Evolutionary conservation across 2,888 invertebrate species (phyloP).

Genomic region (Oxycera nigricornis): DNA sequence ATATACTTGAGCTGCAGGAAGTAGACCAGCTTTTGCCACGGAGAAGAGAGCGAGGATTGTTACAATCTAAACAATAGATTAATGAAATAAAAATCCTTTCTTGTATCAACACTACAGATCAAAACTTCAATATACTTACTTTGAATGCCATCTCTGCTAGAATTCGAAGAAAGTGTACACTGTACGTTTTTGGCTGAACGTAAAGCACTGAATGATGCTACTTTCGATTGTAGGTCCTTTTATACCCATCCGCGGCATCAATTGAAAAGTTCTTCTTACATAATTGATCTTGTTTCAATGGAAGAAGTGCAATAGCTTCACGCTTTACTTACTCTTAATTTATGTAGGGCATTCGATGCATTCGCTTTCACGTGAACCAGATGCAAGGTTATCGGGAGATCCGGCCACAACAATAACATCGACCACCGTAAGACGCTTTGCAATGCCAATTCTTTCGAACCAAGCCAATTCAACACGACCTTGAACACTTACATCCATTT

Average conservation of each 20-base stretch:
- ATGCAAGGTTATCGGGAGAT: constrained; percentile 18
- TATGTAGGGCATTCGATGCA: neutral
- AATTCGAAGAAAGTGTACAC: neutral
- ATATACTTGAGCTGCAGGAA: constrained; percentile 45
- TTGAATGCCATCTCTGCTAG: constrained; percentile 23
- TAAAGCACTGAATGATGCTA: constrained; percentile 23
- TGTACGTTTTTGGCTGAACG: constrained; percentile 1
- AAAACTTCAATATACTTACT: no score
- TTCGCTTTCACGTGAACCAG: constrained; percentile 2
- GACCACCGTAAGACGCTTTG: constrained; percentile 1
- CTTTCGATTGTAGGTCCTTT: neutral
- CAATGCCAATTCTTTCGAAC: constrained; percentile 31
- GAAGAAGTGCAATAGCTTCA: neutral
- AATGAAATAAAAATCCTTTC: neutral
- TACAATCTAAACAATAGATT: constrained; percentile 50
- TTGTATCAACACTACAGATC: neutral
- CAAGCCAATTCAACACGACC: neutral
- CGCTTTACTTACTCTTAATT: neutral
- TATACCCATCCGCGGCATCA: constrained; percentile 5
- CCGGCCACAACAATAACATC: neutral
- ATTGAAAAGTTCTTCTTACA: neutral
- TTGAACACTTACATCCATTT: neutral
- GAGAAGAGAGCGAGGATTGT: constrained; percentile 53
- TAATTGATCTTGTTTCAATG: neutral
- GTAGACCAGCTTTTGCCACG: constrained; percentile 52